A percentile compares a stretch with the other conserved stretches of the same genome.
These are phyloP conservation scores for Poeciliopsis occidentalis DNA, from an alignment of 2,113 vertebrate genomes.

Conservation along the genomic window DNA sequence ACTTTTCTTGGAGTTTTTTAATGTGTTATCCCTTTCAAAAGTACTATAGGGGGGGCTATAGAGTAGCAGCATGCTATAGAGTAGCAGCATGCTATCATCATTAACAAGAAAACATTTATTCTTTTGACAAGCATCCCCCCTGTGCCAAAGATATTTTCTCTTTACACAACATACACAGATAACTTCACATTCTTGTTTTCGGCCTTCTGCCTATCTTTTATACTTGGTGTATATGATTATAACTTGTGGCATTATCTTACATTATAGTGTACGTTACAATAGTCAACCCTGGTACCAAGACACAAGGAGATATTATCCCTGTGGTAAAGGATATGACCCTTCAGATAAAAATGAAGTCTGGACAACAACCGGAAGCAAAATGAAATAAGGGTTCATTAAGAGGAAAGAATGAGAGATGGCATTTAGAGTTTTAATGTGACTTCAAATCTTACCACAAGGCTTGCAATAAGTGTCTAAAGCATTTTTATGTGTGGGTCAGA, in stretches of 20 bases:
- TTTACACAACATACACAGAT: constrained; percentile 28
- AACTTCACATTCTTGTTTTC: not conserved
- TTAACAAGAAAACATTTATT: not conserved
- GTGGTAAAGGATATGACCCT: constrained; percentile 47
- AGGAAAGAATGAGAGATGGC: constrained; percentile 74
- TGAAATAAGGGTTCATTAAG: constrained; percentile 48
- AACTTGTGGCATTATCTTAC: constrained; percentile 22
- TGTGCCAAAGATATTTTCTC: constrained; percentile 20
- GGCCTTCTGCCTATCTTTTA: not conserved
- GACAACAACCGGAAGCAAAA: constrained; percentile 40
- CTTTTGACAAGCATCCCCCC: not conserved
- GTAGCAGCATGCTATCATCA: not conserved
- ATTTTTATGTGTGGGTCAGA: not conserved
- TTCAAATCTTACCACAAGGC: too few relatives aligned
- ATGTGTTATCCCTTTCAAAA: not conserved
- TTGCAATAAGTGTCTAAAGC: too few relatives aligned
- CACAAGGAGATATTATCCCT: constrained; percentile 48
- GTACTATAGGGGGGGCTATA: too few relatives aligned
- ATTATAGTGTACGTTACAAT: constrained; percentile 36
- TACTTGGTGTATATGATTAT: not conserved
- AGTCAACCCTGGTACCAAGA: constrained; percentile 47
- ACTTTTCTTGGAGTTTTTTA: constrained; percentile 35
- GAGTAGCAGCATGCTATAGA: constrained; percentile 6
- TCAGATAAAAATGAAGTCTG: constrained; percentile 54
- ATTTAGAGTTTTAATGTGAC: constrained; percentile 60